Percentiles rank a stretch among this genome's conserved stretches.
These are phyloP conservation scores for Pithecia hirsuta DNA, from an alignment of 2,797 vertebrate species.

Conservation along the genomic window DNA sequence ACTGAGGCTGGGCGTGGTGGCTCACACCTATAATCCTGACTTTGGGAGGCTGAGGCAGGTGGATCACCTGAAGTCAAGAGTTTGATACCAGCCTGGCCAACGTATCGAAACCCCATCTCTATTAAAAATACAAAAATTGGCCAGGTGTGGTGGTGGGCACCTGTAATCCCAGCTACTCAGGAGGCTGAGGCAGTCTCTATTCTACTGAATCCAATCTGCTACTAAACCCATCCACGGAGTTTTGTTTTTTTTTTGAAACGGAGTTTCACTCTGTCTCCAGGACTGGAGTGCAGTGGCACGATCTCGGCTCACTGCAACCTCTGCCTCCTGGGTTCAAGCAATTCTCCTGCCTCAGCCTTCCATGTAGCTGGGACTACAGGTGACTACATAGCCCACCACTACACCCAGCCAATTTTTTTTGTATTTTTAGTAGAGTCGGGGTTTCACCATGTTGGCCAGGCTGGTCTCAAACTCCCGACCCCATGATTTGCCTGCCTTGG, in stretches of 20 bases:
- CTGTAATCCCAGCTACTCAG: neutral
- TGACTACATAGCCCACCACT: neutral
- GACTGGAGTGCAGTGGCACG: too few species aligned
- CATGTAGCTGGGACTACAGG: neutral
- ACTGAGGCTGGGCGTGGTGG: neutral
- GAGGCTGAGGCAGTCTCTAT: neutral
- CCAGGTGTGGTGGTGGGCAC: neutral
- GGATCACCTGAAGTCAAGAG: neutral
- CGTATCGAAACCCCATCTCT: neutral
- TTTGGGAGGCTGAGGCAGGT: neutral
- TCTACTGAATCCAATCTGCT: neutral
- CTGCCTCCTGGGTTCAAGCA: too few species aligned
- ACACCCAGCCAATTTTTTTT: neutral
- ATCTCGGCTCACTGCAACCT: too few species aligned
- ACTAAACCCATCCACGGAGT: neutral
- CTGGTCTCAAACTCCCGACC: neutral
- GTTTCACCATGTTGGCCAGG: neutral
- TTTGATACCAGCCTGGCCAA: neutral
- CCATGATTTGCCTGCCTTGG: neutral
- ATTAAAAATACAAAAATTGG: neutral
- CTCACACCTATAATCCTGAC: neutral
- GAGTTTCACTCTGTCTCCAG: too few species aligned
- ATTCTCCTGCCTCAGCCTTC: neutral
- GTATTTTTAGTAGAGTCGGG: neutral
- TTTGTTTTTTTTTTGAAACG: too few species aligned